A percentile compares a stretch with the other conserved stretches of the same genome.
These are phyloP conservation scores for Pammene aurita DNA, from an alignment of 2,888 invertebrate species.

Conservation along the genomic window DNA sequence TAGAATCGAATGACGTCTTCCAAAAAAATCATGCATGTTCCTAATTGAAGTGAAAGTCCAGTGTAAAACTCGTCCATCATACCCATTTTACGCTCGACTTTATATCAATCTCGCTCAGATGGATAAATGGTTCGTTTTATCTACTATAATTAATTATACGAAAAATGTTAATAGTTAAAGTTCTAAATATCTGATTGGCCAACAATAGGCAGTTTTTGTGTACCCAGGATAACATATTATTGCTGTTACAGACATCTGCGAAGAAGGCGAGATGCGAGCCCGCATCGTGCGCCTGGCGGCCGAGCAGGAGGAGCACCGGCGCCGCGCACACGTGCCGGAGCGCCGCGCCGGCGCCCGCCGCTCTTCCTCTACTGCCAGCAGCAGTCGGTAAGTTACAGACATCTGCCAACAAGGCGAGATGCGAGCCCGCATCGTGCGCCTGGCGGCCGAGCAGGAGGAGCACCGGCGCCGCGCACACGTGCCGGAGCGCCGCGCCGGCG, in stretches of 20 bases:
- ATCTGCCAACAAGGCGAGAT: constrained; percentile 98
- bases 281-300: constrained; percentile 93
- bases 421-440: constrained; percentile 92
- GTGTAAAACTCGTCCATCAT: too few relatives aligned
- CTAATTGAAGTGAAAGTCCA: too few relatives aligned
- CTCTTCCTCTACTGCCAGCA: constrained; percentile 82
- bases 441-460: constrained; percentile 94
- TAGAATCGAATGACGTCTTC: too few relatives aligned
- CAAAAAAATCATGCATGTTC: too few relatives aligned
- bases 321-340: constrained; percentile 80
- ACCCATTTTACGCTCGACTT: too few relatives aligned
- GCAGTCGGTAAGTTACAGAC: constrained; percentile 81
- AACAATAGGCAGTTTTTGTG: neutral
- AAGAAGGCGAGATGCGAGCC: constrained; percentile 96
- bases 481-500: constrained; percentile 76
- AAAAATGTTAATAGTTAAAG: too few relatives aligned
- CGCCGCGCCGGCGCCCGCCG: constrained; percentile 73
- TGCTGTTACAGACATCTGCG: constrained; percentile 91
- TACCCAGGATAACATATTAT: too few relatives aligned
- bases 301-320: constrained; percentile 90
- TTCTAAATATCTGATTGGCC: neutral
- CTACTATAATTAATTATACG: too few relatives aligned
- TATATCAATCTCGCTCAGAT: too few relatives aligned
- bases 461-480: constrained; percentile 82
- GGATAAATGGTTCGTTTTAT: too few relatives aligned